Evolutionary conservation across 1,140 invertebrate species (phyloP).

Genomic region (Leptinotarsa texana): DNA sequence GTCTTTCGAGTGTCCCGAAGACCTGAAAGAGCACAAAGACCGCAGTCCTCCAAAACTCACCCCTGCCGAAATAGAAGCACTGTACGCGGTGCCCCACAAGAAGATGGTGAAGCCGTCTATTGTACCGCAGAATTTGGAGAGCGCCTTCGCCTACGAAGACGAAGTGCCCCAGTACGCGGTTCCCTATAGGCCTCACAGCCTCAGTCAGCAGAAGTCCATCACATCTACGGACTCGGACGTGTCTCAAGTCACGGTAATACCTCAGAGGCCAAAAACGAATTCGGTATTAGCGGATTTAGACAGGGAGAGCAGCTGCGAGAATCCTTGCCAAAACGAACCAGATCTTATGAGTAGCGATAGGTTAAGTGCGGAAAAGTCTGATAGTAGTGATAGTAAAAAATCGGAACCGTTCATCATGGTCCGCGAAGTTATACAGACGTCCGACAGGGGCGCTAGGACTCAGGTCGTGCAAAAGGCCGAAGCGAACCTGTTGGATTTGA

Average conservation of each 20-base stretch:
- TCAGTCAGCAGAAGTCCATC: constrained; percentile 45
- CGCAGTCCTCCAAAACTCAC: constrained; percentile 36
- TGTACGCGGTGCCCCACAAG: constrained; percentile 49
- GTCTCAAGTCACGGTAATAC: constrained; percentile 46
- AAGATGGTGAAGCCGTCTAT: constrained; percentile 3
- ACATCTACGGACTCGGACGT: constrained; percentile 47
- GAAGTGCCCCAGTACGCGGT: constrained; percentile 39
- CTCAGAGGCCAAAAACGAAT: constrained; percentile 47
- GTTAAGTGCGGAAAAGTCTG: constrained; percentile 15
- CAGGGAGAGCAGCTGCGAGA: constrained; percentile 47
- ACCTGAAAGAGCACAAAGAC: constrained; percentile 36
- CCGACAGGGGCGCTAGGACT: constrained; percentile 31
- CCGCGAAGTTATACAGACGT: constrained; percentile 35
- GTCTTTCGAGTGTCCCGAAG: constrained; percentile 37
- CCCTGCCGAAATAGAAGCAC: constrained; percentile 44
- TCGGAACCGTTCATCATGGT: constrained; percentile 46
- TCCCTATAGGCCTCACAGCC: constrained; percentile 36
- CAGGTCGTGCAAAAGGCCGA: constrained; percentile 46
- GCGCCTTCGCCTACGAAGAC: constrained; percentile 12
- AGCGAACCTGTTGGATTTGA: constrained; percentile 56
- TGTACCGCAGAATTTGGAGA: constrained; percentile 11
- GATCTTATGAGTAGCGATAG: background rate
- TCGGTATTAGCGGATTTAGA: constrained; percentile 52
- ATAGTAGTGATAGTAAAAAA: constrained; percentile 22
- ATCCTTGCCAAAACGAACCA: constrained; percentile 33